These are phyloP conservation scores for Leptodactylus fuscus DNA, from an alignment of 2,113 vertebrate species.

Conservation along the genomic window DNA sequence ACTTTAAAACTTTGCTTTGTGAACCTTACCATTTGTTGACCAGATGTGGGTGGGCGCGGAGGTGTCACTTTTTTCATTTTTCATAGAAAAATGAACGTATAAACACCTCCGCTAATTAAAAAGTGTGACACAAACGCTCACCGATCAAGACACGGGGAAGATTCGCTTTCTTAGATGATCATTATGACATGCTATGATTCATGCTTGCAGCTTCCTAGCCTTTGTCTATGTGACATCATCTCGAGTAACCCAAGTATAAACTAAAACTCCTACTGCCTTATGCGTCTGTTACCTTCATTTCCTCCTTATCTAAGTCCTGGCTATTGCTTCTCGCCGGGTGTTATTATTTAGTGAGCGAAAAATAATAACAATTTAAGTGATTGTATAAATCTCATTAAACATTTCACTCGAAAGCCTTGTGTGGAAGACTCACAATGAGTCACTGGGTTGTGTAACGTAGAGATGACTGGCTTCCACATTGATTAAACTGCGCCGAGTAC, in stretches of 20 bases:
- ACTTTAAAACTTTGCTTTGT: no score
- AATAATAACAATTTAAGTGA: slow-evolving; percentile 44
- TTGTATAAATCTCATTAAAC: slow-evolving; percentile 40
- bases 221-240: slow-evolving; percentile 51
- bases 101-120: background rate
- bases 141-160: background rate
- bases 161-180: background rate
- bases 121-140: background rate
- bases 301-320: slow-evolving; percentile 29
- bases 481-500: slow-evolving; percentile 16
- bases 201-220: slow-evolving; percentile 1
- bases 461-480: slow-evolving; percentile 27
- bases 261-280: slow-evolving; percentile 42
- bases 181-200: slow-evolving; percentile 22
- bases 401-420: background rate
- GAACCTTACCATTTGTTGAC: background rate
- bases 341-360: slow-evolving; percentile 42
- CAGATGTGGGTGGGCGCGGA: background rate
- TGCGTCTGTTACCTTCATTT: slow-evolving; percentile 48
- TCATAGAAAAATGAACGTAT: background rate
- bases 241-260: slow-evolving; percentile 36
- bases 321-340: slow-evolving; percentile 20
- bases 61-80: background rate
- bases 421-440: slow-evolving; percentile 18
- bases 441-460: slow-evolving; percentile 39